Evolutionary conservation across 2,888 invertebrate genomes (phyloP).

Genomic region (Ernsta delagoae): DNA sequence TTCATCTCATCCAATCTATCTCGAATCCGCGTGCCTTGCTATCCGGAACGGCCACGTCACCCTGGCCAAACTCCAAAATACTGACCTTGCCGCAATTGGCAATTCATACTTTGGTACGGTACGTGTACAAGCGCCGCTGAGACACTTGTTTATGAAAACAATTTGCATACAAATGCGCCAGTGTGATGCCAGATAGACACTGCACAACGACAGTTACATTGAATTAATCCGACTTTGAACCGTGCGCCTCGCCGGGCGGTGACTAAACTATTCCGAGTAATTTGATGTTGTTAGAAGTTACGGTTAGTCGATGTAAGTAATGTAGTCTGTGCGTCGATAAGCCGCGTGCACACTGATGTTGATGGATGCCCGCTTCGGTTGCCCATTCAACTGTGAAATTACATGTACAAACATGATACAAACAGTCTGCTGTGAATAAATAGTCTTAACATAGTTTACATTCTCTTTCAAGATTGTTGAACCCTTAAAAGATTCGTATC

Average conservation of each 20-base stretch:
- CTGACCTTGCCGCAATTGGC: constrained; percentile 66
- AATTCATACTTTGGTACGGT: constrained; percentile 52
- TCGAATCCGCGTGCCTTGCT: constrained; percentile 52
- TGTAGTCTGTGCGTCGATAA: constrained; percentile 8
- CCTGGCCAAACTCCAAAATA: constrained; percentile 67
- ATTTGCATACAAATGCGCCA: constrained; percentile 66
- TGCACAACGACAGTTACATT: constrained; percentile 25
- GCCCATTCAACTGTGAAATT: constrained; percentile 30
- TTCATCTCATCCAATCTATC: constrained; percentile 53
- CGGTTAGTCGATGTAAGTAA: not conserved
- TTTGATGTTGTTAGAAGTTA: constrained; percentile 18
- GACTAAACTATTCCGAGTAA: constrained; percentile 26
- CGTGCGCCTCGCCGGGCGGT: constrained; percentile 12
- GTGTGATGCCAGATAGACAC: constrained; percentile 52
- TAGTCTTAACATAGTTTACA: not conserved
- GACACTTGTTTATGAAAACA: constrained; percentile 59
- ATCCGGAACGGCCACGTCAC: constrained; percentile 51
- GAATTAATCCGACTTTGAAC: constrained; percentile 37
- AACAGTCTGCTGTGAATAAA: not conserved
- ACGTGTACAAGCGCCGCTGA: constrained; percentile 51
- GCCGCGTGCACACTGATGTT: constrained; percentile 1
- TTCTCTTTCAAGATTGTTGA: not conserved
- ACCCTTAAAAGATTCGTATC: not conserved
- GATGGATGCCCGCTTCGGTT: constrained; percentile 10
- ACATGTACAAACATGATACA: constrained; percentile 7